Evolutionary conservation across 2,888 invertebrate species (phyloP).

Genomic region (Mesochorus sp.): DNA sequence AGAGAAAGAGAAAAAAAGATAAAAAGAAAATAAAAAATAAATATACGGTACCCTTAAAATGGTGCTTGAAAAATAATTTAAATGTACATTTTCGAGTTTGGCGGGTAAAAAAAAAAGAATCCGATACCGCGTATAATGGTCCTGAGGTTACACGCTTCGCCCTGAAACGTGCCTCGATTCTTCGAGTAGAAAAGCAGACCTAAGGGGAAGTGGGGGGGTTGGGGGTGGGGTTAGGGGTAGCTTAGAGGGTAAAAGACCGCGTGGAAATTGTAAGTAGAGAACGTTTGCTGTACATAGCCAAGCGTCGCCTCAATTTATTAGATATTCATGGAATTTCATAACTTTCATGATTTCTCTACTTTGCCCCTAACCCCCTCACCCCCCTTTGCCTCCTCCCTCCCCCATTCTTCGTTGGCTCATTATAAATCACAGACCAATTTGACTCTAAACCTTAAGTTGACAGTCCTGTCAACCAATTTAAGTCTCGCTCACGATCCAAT

Average conservation of each 20-base stretch:
- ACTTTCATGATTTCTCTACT: constrained; percentile 3
- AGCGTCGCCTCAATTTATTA: constrained; percentile 66
- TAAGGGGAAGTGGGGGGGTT: background rate
- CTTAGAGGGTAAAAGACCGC: constrained; percentile 26
- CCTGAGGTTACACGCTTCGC: background rate
- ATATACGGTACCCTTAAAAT: background rate
- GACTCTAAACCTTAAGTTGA: too few species aligned
- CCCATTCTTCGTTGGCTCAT: constrained; percentile 48
- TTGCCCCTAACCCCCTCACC: background rate
- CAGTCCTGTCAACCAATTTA: too few species aligned
- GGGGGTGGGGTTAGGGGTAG: background rate
- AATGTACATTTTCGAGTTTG: background rate
- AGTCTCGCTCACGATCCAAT: too few species aligned
- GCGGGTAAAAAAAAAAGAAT: constrained; percentile 37
- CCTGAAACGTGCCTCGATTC: constrained; percentile 37
- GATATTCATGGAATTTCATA: constrained; percentile 69
- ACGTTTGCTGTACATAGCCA: constrained; percentile 25
- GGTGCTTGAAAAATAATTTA: constrained; percentile 1
- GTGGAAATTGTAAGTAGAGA: constrained; percentile 52
- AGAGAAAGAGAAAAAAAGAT: background rate
- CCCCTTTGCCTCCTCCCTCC: background rate
- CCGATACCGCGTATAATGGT: constrained; percentile 13
- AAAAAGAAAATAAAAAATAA: background rate
- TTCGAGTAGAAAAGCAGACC: background rate
- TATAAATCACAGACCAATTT: too few species aligned